These are phyloP conservation scores for Bombylius major DNA, from an alignment of 2,888 invertebrate genomes.

Conservation along the genomic window DNA sequence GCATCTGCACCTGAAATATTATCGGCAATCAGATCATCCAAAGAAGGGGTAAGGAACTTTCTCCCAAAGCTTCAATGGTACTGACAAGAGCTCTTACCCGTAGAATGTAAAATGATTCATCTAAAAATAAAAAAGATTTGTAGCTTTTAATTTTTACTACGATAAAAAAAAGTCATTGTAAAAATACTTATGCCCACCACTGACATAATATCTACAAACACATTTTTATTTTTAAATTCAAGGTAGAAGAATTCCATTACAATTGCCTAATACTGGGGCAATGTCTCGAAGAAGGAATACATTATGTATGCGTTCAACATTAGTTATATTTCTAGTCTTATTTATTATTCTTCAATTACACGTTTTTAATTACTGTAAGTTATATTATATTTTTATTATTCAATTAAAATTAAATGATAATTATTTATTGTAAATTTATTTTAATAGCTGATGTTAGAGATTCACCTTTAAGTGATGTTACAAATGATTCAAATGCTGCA, in stretches of 20 bases:
- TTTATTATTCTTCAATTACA: conserved; percentile 35
- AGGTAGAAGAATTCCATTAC: conserved; percentile 32
- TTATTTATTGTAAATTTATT: background rate
- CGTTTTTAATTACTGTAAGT: conserved; percentile 35
- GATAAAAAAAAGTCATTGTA: too few species aligned
- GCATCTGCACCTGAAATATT: too few species aligned
- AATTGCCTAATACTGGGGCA: conserved; percentile 36
- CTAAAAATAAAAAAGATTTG: too few species aligned
- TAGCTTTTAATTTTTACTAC: too few species aligned
- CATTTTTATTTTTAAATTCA: background rate
- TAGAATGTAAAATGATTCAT: too few species aligned
- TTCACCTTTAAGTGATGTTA: conserved; percentile 32
- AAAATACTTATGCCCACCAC: too few species aligned
- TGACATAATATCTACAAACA: too few species aligned
- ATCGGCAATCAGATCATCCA: too few species aligned
- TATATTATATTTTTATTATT: background rate
- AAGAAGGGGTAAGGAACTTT: too few species aligned
- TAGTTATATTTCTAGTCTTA: conserved; percentile 30
- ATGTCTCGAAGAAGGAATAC: conserved; percentile 34
- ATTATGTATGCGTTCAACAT: conserved; percentile 31
- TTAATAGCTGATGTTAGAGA: conserved; percentile 37
- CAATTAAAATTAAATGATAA: background rate
- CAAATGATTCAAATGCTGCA: conserved; percentile 64
- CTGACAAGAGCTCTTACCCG: too few species aligned
- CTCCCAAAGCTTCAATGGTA: too few species aligned